Evolutionary conservation across 2,888 invertebrate genomes (phyloP), one percentile per base, ranked within the genome.

Genomic region (Sesia bembeciformis): DNA sequence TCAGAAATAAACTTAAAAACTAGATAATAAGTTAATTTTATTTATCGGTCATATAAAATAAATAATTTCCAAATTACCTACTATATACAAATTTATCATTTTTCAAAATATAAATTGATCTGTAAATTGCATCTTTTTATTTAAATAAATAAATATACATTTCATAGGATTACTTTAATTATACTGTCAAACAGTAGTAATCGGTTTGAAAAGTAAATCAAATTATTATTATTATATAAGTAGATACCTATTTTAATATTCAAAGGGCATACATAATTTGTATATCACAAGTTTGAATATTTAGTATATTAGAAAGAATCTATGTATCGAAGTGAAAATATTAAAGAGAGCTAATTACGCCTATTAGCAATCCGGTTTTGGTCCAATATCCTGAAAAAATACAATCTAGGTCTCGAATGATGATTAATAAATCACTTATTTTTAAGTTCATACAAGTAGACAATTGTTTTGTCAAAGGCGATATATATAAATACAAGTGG

Each of bases 401-500:
- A 68, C 66, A 67, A 68, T 66, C 63, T 59, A 59, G 58, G 55
- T 59, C 57, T 53, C 51, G 49, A 43, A 54, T 52, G 51, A 49
- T 54, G 49, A 56, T 57, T 52, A 46, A 23, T 46, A 46, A 46
- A 46, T n/a, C 46, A 58, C 5, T 23, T 38, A 43, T 7, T 39
- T 53, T 53, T 39, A 39, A 39, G 60, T 66, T 62, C 61, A 66
- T 66, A 65, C 60, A 66, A 67, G 67, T 50, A 50, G 50, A 50
- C 23, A 50, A 50, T 50, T 23, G 39, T 39, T 50, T 6, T 42
- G 7, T 78, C 62, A 65, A 84, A 84, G 81, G 81, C 81, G 23
- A 78, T 68, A 74, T 70, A 72, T 49, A 50, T 79, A 84, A 86
- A 85, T 84, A 86, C 81, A 81, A 80, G 71, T 88, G 88, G 88